phyloP scores from a whole-genome alignment of 2,888 invertebrate genomes.

The Eilema sororculum region DNA sequence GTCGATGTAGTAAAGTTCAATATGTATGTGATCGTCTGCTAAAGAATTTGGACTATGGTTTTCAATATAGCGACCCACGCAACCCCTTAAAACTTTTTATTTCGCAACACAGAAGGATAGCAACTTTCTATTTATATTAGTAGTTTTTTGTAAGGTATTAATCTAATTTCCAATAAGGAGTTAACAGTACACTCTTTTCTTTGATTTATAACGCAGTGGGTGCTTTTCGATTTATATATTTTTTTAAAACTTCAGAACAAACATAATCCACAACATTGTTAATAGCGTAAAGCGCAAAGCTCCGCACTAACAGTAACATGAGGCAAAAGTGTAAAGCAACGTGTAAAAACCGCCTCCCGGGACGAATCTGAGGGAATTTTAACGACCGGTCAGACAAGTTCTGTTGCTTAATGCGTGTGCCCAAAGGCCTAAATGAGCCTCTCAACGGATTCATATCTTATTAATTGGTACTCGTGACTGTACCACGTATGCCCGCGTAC shows the following conservation, averaged over 20 bases:
- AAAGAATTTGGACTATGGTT: constrained; percentile 44
- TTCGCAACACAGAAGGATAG: constrained; percentile 75
- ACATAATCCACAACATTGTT: constrained; percentile 8
- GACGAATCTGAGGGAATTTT: constrained; percentile 77
- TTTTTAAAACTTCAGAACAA: background rate
- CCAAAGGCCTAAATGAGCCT: constrained; percentile 65
- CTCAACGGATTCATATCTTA: constrained; percentile 57
- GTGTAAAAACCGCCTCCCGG: constrained; percentile 61
- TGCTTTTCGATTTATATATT: background rate
- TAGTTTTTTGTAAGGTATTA: background rate
- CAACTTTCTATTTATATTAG: constrained; percentile 65
- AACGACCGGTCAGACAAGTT: constrained; percentile 75
- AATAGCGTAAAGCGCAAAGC: constrained; percentile 30
- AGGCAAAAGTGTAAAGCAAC: constrained; percentile 58
- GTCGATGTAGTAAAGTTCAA: constrained; percentile 49
- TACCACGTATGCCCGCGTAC: constrained; percentile 37
- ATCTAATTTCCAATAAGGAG: background rate
- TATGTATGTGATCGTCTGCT: constrained; percentile 16
- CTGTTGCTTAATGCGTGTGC: constrained; percentile 61
- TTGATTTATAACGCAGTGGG: background rate
- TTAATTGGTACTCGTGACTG: constrained; percentile 61
- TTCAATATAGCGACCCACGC: constrained; percentile 69
- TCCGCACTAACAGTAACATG: constrained; percentile 40
- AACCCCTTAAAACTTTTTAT: constrained; percentile 69
- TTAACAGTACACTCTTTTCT: background rate